Conservation (phyloP, 2,113 vertebrate genomes). For the Heterotilapia buettikoferi region DNA sequence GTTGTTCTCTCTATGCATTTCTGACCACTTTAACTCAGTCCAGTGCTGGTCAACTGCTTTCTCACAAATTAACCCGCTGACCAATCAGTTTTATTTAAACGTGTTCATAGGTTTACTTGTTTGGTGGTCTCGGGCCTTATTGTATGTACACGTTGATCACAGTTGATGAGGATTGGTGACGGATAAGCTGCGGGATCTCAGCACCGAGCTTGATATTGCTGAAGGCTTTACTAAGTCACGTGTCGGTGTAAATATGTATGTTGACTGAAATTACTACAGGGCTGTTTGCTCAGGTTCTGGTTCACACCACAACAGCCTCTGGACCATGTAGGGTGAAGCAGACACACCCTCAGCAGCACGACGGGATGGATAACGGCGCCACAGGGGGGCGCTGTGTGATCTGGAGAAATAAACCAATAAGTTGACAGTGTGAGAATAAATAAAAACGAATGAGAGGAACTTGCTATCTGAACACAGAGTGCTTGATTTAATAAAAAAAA, state of each 20-base stretch:
- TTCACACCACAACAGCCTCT: constrained; percentile 8
- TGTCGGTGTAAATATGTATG: constrained; percentile 56
- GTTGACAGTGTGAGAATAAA: constrained; percentile 33
- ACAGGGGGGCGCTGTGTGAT: constrained; percentile 21
- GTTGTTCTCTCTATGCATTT: constrained; percentile 46
- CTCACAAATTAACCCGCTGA: constrained; percentile 24
- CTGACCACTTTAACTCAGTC: constrained; percentile 1
- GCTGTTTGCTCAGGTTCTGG: constrained; percentile 52
- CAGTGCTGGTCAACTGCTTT: constrained; percentile 4
- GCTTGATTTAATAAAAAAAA: background rate
- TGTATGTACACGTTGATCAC: background rate
- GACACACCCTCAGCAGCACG: background rate
- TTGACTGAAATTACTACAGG: constrained; percentile 17
- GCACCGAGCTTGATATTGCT: background rate
- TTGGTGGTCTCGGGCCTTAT: constrained; percentile 15
- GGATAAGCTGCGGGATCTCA: background rate
- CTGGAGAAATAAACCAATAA: constrained; percentile 21
- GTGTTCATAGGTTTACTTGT: constrained; percentile 28
- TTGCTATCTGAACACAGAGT: background rate
- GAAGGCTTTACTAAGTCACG: constrained; percentile 1
- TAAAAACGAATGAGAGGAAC: constrained; percentile 37
- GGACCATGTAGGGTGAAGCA: constrained; percentile 23
- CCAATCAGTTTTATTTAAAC: constrained; percentile 47
- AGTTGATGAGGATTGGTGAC: background rate
- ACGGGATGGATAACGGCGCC: background rate